Base-by-base conservation (phyloP, 2,113 vertebrate genomes). In the Trachemys scripta region DNA sequence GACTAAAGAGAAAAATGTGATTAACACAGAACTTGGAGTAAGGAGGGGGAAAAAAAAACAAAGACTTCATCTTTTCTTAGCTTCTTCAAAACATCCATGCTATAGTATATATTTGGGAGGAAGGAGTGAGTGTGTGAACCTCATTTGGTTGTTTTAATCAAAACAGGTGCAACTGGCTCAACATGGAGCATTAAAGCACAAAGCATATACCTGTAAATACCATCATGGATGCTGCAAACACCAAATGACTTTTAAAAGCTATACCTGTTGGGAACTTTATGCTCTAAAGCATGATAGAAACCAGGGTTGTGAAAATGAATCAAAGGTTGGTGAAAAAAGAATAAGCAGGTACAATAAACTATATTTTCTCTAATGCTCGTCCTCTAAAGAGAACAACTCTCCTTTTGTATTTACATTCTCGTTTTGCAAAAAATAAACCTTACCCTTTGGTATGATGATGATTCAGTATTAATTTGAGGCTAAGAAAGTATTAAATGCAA, bases 191-290 rank as follows among this genome's bases (percentile, higher is more conserved):
- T 3, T 38, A 19, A n/a, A 22, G 6, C 10, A 80, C 7, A 3
- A 81, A 53, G 24, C 25, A 50, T 19, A 49, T 54, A 8, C 20
- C 53, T 54, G 20, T 8, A 76, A 84, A 50, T 90, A 90, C 87
- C 5, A 20, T 85, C 78, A 45, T 47, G 50, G 78, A 45, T 87
- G 19, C 19, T 85, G 42, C 42, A 94, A 75, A 90, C 29, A 69
- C 13, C 22, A 88, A 59, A 83, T 82, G 72, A 85, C 29, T 92
- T 94, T 85, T 86, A 72, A 91, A 88, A 90, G 62, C 91, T 76
- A 69, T 80, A 86, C 1, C 4, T 87, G 35, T 79, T 53, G n/a
- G 14, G 16, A 85, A 3, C 12, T 3, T 86, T 76, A 53, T 47
- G 27, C 80, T 35, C 45, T 82, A 82, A 20, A 35, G 17, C 56